Percentiles rank a stretch among this genome's conserved stretches.
Conservation (phyloP, 1,140 invertebrate species). For the Brachionus paranguensis region DNA sequence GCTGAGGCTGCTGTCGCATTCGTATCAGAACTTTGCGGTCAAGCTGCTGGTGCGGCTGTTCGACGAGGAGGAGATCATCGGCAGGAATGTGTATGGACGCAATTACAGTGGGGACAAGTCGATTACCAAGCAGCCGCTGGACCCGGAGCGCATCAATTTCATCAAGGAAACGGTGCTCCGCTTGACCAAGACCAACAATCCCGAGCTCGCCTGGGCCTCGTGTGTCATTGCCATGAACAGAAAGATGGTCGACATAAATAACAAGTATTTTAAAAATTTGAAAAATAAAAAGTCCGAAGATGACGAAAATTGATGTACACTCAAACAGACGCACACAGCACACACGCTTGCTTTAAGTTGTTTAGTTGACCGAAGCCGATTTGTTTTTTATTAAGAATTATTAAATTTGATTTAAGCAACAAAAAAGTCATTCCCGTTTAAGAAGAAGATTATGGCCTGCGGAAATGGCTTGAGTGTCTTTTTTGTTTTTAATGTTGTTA, state of each 20-base stretch:
- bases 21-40: conserved; percentile 37
- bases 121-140: conserved; percentile 23
- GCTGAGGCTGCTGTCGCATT: conserved; percentile 24
- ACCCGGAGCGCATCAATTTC: conserved; percentile 38
- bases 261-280: conserved; percentile 37
- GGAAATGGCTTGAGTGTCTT: background rate
- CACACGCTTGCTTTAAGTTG: background rate
- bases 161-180: conserved; percentile 34
- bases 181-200: conserved; percentile 36
- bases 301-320: background rate
- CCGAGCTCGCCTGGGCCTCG: conserved; percentile 12
- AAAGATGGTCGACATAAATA: conserved; percentile 37
- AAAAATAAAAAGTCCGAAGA: background rate
- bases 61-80: conserved; percentile 37
- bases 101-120: conserved; percentile 38
- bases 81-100: conserved; percentile 21
- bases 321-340: background rate
- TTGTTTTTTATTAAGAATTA: background rate
- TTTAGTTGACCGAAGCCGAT: background rate
- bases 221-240: conserved; percentile 39
- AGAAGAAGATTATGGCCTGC: background rate
- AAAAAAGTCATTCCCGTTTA: background rate
- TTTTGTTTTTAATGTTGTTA: background rate
- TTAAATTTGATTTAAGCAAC: background rate
- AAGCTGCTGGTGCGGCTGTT: conserved; percentile 15